Evolutionary conservation across 2,797 vertebrate genomes (phyloP).

Genomic region (Pipistrellus pipistrellus): DNA sequence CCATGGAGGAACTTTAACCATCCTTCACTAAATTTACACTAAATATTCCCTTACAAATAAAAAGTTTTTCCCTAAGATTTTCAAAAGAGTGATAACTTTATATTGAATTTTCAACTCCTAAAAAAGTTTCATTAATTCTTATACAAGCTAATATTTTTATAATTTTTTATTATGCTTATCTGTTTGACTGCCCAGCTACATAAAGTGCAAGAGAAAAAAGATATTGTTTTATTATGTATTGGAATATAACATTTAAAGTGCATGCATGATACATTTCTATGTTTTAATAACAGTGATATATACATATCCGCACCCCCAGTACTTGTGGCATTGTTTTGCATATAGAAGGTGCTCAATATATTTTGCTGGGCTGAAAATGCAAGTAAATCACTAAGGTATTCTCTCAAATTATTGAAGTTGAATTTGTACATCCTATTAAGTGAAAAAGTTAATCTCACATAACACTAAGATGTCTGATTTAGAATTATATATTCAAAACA

Average conservation of each 20-base stretch:
- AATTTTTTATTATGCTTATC: background rate
- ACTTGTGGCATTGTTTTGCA: background rate
- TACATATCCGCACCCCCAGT: background rate
- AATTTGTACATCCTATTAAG: background rate
- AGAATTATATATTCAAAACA: background rate
- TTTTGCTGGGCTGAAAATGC: background rate
- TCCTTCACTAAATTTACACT: background rate
- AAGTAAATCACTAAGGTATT: background rate
- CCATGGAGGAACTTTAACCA: background rate
- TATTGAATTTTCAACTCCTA: background rate
- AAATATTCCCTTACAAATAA: background rate
- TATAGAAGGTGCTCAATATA: background rate
- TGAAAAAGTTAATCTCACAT: background rate
- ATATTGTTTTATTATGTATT: background rate
- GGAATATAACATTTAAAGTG: background rate
- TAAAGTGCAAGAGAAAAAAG: background rate
- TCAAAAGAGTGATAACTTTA: background rate
- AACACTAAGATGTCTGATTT: background rate
- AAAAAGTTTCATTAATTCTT: background rate
- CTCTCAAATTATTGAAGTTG: background rate
- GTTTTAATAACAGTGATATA: background rate
- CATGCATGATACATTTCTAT: background rate
- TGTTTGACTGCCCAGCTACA: background rate
- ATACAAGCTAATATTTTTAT: background rate
- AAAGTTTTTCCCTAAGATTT: background rate